A percentile compares a stretch with the other conserved stretches of the same genome.
Evolutionary conservation across 2,797 vertebrate genomes (phyloP).

Genomic region (Galaxias olidus): DNA sequence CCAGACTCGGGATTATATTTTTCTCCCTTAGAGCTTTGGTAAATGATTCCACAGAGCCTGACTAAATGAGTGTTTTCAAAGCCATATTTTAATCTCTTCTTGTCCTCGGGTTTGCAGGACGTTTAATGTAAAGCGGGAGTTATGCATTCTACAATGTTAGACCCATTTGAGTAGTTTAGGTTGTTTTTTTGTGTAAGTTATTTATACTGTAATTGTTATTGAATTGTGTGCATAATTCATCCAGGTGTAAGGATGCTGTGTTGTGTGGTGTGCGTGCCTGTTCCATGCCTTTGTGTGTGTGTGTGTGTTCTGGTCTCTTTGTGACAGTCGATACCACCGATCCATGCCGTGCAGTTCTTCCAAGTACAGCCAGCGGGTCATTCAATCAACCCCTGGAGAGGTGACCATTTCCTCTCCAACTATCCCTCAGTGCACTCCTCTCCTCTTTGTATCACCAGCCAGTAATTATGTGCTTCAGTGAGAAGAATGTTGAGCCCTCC

Average conservation of each 20-base stretch:
- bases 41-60: constrained; percentile 69
- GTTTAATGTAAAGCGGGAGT: too few relatives aligned
- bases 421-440: constrained; percentile 54
- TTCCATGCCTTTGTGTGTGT: constrained; percentile 38
- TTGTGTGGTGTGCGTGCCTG: constrained; percentile 15
- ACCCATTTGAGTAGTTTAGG: too few relatives aligned
- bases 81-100: neutral
- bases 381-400: constrained; percentile 51
- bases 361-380: constrained; percentile 43
- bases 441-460: constrained; percentile 61
- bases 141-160: too few relatives aligned
- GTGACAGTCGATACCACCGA: constrained; percentile 39
- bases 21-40: constrained; percentile 56
- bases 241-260: constrained; percentile 18
- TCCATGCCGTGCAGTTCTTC: constrained; percentile 51
- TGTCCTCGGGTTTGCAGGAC: too few relatives aligned
- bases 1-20: constrained; percentile 57
- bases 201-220: too few relatives aligned
- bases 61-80: constrained; percentile 60
- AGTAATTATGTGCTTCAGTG: constrained; percentile 66
- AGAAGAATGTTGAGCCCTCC: constrained; percentile 47
- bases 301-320: constrained; percentile 26
- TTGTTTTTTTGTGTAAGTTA: too few relatives aligned
- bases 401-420: constrained; percentile 33
- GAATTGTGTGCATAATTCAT: constrained; percentile 40